Base-by-base conservation (phyloP, 1,140 invertebrate genomes). In the Bactericera cockerelli region DNA sequence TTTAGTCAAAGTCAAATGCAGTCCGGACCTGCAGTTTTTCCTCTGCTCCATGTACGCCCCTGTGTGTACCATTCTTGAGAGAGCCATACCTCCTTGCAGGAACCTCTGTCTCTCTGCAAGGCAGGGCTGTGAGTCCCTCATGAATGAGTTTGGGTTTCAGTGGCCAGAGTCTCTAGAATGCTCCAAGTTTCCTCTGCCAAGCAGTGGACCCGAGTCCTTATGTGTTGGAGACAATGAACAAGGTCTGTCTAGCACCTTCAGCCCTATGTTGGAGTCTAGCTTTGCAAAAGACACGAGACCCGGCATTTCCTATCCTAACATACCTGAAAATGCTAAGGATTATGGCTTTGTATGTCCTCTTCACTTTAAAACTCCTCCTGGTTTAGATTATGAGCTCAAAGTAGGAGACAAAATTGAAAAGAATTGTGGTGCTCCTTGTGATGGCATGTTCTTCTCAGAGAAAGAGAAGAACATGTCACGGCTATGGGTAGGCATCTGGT, bases 141-240 rank as follows among this genome's bases (percentile, higher is more conserved):
- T 99, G 90, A 84, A 82, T 60, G 84, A 83, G 58, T 99, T 96
- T 74, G 90, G 90, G 10, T 94, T 91, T 67, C 75, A 80, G 24
- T 99, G 97, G 97, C 97, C 96, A 0, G 86, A 92, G 60, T 81
- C 83, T 68, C 77, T 99, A 22, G 84, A 94, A 62, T 99, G 97
- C 70, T 80, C 84, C 22, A 86, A 86, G 67, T 93, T 96, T 68
- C 96, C 96, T 0, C 80, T 83, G 22, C 81, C 79, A 22, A 76
- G 76, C 26, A 73, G 68, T 10, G 73, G 79, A 49, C 69, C 70
- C 1, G 77, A 81, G 16, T 74, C 96, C 31, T n/a, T 63, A 3
- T 98, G 94, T 72, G 88, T 97, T 3, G 89, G 87, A 1, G 84
- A 90, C 66, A 90, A 92, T 65, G 82, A 79, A 59, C 54, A 16